These are phyloP conservation scores for Nanger granti DNA, from an alignment of 2,113 vertebrate genomes.

Conservation along the genomic window DNA sequence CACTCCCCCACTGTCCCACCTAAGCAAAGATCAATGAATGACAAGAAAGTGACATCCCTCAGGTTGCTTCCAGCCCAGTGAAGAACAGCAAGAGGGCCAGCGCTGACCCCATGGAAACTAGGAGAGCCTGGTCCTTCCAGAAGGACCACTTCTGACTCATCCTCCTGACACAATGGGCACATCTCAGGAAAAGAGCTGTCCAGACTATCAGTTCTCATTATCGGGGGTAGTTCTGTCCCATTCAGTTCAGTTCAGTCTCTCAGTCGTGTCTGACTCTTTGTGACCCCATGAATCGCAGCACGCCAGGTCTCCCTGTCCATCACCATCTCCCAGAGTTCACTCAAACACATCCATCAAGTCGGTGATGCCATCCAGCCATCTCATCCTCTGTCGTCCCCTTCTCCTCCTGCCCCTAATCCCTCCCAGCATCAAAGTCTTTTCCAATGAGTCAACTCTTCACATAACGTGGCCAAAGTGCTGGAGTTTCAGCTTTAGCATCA, in stretches of 20 bases:
- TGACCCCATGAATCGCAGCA: too few species aligned
- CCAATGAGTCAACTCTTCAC: too few species aligned
- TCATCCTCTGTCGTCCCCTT: too few species aligned
- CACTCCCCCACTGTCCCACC: background rate
- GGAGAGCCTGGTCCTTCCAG: background rate
- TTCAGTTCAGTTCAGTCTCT: background rate
- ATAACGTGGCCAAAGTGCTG: too few species aligned
- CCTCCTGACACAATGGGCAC: background rate
- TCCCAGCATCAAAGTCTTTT: too few species aligned
- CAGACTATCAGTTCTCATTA: background rate
- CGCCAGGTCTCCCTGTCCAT: too few species aligned
- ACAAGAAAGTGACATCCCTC: background rate
- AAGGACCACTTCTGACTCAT: background rate
- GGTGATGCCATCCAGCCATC: too few species aligned
- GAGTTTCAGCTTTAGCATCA: too few species aligned
- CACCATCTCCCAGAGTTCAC: too few species aligned
- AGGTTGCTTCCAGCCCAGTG: background rate
- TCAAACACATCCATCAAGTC: too few species aligned
- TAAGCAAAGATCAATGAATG: background rate
- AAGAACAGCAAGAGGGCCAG: background rate
- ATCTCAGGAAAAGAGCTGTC: background rate
- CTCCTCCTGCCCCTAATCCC: too few species aligned
- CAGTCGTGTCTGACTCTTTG: too few species aligned
- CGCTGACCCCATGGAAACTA: background rate
- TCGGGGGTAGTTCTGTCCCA: background rate